Evolutionary conservation across 2,888 invertebrate species (phyloP).

Genomic region (Agonopterix alstromeriana): DNA sequence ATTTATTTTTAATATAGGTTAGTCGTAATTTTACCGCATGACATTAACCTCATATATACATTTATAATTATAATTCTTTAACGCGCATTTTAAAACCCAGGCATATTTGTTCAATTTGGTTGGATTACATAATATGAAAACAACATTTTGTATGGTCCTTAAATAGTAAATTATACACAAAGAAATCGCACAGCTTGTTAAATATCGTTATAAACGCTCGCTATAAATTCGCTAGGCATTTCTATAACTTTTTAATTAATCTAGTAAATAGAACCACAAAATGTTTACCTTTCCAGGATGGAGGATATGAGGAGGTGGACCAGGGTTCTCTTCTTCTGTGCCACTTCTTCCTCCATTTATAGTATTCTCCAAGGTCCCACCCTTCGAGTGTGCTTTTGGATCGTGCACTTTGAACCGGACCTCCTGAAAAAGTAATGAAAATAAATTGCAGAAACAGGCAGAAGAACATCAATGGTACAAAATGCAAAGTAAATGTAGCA

Average conservation of each 20-base stretch:
- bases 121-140: too few relatives aligned
- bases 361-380: conserved; percentile 93
- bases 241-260: background rate
- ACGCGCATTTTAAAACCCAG: too few relatives aligned
- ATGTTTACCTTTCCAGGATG: conserved; percentile 87
- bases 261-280: background rate
- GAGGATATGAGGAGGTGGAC: conserved; percentile 84
- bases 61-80: too few relatives aligned
- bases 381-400: conserved; percentile 95
- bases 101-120: too few relatives aligned
- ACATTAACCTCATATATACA: too few relatives aligned
- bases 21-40: too few relatives aligned
- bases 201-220: background rate
- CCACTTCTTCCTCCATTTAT: conserved; percentile 88
- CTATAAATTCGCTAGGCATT: background rate
- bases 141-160: too few relatives aligned
- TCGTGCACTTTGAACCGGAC: conserved; percentile 97
- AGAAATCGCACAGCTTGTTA: background rate
- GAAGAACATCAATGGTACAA: background rate
- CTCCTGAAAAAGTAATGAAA: conserved; percentile 80
- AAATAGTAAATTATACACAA: too few relatives aligned
- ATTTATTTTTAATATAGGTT: too few relatives aligned
- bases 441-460: conserved; percentile 7
- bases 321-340: conserved; percentile 79
- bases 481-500: conserved; percentile 9